Evolutionary conservation across 2,888 invertebrate genomes (phyloP), one percentile per base, ranked within the genome.

Genomic region (Mimumesa dahlbomi): DNA sequence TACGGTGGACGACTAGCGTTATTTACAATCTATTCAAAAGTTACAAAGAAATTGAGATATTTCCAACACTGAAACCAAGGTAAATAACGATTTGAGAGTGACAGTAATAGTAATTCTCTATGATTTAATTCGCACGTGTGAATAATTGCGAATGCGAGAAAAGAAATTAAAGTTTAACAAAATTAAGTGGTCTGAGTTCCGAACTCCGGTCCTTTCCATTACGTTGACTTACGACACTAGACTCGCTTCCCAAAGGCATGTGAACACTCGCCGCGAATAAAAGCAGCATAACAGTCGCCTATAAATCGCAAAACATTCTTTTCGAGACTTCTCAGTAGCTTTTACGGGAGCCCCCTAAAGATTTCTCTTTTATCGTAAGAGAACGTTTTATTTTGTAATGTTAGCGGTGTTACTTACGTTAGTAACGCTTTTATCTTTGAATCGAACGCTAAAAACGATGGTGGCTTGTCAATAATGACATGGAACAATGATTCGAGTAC

Each of bases 261-360:
- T 49, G 59, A 59, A 49, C 58, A 53, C 42, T 48, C 58, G 58
- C 67, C 58, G 53, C 53, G 67, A 22, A 50, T 43, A 49, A 40
- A 69, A 69, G 67, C 58, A 38, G 67, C 58, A 53, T 58, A 38
- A 67, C 58, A 67, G 58, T 49, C 58, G 67, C 58, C 25, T 69
- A 69, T 69, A 69, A 69, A 69, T 69, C 68, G 68, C 57, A 22
- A 66, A 58, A 52, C 67, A 68, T 66, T 65, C 58, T 66, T 16
- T 69, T 59, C 22, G 49, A 43, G 48, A 53, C 49, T 53, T 58
- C 46, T 46, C 46, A 49, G 58, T 59, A 38, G 67, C 49, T 66
- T 67, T 69, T 66, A 67, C 69, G 67, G 58, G 53, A 53, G 67
- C 58, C 58, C 7, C 58, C 38, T 21, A 53, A 66, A 58, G 53